These are phyloP conservation scores for Corvus hawaiiensis DNA, from an alignment of 2,113 vertebrate species.

Conservation along the genomic window DNA sequence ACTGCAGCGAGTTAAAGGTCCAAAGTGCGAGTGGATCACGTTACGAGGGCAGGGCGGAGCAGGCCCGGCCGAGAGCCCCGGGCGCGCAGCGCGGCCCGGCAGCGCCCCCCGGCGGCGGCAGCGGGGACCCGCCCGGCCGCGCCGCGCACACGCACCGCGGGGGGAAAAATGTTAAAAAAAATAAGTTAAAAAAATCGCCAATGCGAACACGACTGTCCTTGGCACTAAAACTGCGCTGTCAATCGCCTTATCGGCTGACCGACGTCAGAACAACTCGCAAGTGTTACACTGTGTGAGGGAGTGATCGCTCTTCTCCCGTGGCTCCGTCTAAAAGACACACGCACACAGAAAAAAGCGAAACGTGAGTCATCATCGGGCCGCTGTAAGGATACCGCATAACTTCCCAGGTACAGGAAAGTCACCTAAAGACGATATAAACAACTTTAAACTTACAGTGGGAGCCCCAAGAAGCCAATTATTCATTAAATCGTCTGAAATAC, in stretches of 20 bases:
- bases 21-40: neutral
- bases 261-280: neutral
- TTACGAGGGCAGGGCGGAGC: neutral
- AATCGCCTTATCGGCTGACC: neutral
- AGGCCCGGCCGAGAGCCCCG: neutral
- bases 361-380: slow-evolving; percentile 17
- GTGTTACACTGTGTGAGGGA: fast-evolving
- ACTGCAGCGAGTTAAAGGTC: fast-evolving
- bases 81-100: neutral
- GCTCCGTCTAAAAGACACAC: neutral
- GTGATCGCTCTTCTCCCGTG: neutral
- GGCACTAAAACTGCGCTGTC: neutral
- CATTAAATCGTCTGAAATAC: fast-evolving
- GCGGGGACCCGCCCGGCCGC: neutral
- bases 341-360: neutral
- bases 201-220: neutral
- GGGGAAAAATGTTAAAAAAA: too few relatives aligned
- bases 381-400: neutral
- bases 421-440: neutral
- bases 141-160: neutral
- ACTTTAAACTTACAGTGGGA: neutral
- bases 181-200: neutral
- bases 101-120: slow-evolving; percentile 64
- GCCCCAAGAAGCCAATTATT: neutral
- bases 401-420: neutral